phyloP scores from a whole-genome alignment of 2,797 vertebrate species.

The Dicrostonyx torquatus region DNA sequence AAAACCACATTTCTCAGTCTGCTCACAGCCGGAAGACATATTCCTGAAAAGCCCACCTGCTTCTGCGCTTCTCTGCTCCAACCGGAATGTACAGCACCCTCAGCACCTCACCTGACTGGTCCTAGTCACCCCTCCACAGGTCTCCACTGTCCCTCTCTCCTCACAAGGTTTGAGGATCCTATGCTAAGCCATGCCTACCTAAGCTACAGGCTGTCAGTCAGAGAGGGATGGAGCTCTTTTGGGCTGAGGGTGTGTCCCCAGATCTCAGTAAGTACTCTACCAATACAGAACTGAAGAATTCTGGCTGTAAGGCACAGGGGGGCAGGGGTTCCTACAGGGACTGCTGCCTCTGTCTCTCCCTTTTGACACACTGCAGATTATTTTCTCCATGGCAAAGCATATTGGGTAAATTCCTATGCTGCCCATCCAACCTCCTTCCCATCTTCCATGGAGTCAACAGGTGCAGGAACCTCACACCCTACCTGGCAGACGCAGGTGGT shows the following conservation, averaged over 20 bases:
- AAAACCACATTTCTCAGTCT: not conserved
- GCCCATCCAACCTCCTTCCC: not conserved
- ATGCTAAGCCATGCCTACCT: not conserved
- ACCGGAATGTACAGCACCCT: not conserved
- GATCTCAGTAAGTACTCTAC: not conserved
- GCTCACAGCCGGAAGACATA: not conserved
- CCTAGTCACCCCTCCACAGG: not conserved
- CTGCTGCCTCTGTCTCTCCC: not conserved
- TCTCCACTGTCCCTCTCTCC: not conserved
- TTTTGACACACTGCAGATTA: not conserved
- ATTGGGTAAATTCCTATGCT: not conserved
- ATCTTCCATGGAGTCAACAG: not conserved
- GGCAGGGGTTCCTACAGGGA: too few relatives aligned
- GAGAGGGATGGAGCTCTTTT: not conserved
- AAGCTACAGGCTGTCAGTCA: not conserved
- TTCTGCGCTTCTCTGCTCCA: not conserved
- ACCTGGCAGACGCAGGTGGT: slow-evolving; percentile 88
- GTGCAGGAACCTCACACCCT: slow-evolving; percentile 5
- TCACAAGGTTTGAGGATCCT: not conserved
- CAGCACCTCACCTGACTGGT: not conserved
- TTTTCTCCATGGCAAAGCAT: not conserved
- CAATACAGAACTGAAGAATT: not conserved
- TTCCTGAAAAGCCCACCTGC: not conserved
- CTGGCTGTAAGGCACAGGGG: not conserved
- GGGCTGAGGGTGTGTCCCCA: not conserved